These are phyloP conservation scores for Riptortus pedestris DNA, from an alignment of 1,140 invertebrate genomes.

Conservation along the genomic window DNA sequence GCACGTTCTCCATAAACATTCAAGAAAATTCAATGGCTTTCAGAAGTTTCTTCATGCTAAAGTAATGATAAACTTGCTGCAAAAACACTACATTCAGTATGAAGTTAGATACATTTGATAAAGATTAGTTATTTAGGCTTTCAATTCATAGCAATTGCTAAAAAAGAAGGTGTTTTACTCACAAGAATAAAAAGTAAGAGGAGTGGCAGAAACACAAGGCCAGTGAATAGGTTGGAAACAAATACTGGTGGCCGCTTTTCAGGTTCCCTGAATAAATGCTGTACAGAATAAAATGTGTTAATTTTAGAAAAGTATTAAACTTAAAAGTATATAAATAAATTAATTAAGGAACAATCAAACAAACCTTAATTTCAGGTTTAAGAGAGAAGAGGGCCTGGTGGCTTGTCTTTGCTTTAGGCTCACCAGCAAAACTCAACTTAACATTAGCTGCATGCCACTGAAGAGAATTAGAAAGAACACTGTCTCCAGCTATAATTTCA, in stretches of 20 bases:
- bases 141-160: no score
- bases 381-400: slow-evolving; percentile 40
- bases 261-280: slow-evolving; percentile 85
- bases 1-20: no score
- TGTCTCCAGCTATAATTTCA: slow-evolving; percentile 82
- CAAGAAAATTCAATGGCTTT: no score
- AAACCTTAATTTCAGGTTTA: slow-evolving; percentile 74
- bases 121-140: no score
- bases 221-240: slow-evolving; percentile 85
- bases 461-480: slow-evolving; percentile 78
- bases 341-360: background rate
- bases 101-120: no score
- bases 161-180: no score
- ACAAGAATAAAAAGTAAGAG: slow-evolving; percentile 70
- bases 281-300: slow-evolving; percentile 24
- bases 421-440: slow-evolving; percentile 55
- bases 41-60: no score
- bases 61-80: no score
- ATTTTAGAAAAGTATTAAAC: background rate
- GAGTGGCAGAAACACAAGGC: slow-evolving; percentile 68
- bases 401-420: slow-evolving; percentile 34
- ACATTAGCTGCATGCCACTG: slow-evolving; percentile 73
- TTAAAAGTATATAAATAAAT: background rate
- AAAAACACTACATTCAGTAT: no score
- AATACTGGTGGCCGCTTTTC: slow-evolving; percentile 78